These are phyloP conservation scores for Myrmecobius fasciatus DNA, from an alignment of 2,113 vertebrate genomes.

Conservation along the genomic window DNA sequence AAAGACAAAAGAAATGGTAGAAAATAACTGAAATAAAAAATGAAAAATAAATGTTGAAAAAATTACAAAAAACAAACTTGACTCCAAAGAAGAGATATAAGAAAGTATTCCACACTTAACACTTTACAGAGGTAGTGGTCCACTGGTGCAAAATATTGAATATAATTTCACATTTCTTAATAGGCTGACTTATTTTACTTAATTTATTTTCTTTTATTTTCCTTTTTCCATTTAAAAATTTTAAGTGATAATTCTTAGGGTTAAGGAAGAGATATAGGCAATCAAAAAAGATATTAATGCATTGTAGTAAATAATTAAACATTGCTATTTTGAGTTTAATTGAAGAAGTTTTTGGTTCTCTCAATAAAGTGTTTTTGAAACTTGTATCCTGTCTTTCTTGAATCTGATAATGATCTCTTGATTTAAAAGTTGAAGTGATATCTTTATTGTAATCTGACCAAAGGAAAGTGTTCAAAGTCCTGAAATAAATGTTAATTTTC, in stretches of 20 bases:
- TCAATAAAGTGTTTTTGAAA: slow-evolving; percentile 75
- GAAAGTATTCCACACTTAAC: background rate
- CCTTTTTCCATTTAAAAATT: background rate
- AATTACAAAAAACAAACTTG: background rate
- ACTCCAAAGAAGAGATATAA: background rate
- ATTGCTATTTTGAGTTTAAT: slow-evolving; percentile 66
- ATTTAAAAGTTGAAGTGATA: slow-evolving; percentile 73
- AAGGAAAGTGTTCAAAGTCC: slow-evolving; percentile 66
- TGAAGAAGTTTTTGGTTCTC: slow-evolving; percentile 74
- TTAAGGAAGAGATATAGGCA: background rate
- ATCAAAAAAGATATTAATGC: background rate
- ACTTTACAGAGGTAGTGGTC: background rate
- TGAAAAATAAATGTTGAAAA: background rate
- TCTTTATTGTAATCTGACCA: slow-evolving; percentile 73
- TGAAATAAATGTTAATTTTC: slow-evolving; percentile 77
- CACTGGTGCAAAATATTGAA: background rate
- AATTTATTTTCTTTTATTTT: background rate
- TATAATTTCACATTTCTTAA: background rate
- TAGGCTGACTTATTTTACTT: background rate
- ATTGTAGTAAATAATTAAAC: slow-evolving; percentile 42
- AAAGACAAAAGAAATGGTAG: background rate
- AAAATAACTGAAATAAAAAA: background rate
- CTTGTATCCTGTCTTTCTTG: slow-evolving; percentile 63
- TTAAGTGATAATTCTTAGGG: background rate
- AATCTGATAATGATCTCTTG: slow-evolving; percentile 68